A percentile compares a stretch with the other conserved stretches of the same genome.
Conservation (phyloP, 2,113 vertebrate genomes). For the Choloepus hoffmanni region DNA sequence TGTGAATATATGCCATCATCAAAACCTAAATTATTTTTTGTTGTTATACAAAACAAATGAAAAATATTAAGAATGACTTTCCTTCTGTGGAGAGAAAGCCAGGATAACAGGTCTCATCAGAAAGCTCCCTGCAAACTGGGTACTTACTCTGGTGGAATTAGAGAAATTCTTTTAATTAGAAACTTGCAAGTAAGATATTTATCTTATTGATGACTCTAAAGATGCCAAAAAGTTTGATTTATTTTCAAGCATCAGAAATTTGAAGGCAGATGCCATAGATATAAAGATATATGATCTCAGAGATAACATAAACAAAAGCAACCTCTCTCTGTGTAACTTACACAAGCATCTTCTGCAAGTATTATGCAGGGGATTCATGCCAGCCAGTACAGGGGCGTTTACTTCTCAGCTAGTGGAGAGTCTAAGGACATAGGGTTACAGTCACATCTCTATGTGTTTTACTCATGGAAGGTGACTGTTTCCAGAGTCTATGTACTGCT, state of each 20-base stretch:
- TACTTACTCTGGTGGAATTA: conserved; percentile 36
- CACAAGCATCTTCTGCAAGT: background rate
- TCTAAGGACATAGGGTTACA: background rate
- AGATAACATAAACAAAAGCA: conserved; percentile 16
- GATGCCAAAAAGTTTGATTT: conserved; percentile 17
- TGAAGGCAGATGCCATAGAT: conserved; percentile 37
- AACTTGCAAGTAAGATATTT: conserved; percentile 48
- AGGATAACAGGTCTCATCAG: background rate
- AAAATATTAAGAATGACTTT: background rate
- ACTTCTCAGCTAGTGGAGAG: conserved; percentile 2
- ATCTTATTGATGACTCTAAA: conserved; percentile 11
- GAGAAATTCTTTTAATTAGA: conserved; percentile 1
- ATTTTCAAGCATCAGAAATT: conserved; percentile 42
- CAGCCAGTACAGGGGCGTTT: background rate
- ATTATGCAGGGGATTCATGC: background rate
- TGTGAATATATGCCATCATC: conserved; percentile 18
- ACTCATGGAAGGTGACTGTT: conserved; percentile 16
- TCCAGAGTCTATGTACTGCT: background rate
- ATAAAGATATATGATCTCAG: background rate
- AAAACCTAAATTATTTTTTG: conserved; percentile 44
- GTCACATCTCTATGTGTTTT: conserved; percentile 39
- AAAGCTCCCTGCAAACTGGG: background rate
- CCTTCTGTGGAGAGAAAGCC: background rate
- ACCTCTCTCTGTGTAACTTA: background rate
- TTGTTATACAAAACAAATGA: conserved; percentile 57